These are phyloP conservation scores for Diachasmimorpha longicaudata DNA, from an alignment of 1,140 invertebrate genomes.

Conservation along the genomic window DNA sequence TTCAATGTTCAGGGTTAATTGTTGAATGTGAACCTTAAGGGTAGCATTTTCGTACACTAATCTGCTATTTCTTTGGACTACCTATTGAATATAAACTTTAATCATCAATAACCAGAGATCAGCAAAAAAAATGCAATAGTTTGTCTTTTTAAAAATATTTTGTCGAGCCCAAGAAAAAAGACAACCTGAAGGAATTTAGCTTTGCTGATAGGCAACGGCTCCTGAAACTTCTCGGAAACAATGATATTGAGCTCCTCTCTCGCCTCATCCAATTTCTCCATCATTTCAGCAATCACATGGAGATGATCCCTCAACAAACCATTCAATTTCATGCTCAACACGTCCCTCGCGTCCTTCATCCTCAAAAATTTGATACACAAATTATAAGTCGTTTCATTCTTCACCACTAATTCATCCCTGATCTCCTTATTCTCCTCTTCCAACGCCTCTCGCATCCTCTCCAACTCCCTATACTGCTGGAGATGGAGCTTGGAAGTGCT, in stretches of 20 bases:
- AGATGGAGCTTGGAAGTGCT: constrained; percentile 28
- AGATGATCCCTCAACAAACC: constrained; percentile 40
- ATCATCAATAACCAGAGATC: no score
- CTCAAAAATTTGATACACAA: constrained; percentile 43
- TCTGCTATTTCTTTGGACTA: constrained; percentile 43
- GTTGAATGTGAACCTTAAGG: constrained; percentile 39
- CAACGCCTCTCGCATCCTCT: constrained; percentile 28
- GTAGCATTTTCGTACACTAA: constrained; percentile 43
- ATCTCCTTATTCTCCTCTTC: constrained; percentile 39
- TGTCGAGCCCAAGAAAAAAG: neutral
- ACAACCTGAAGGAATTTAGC: constrained; percentile 43
- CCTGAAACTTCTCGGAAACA: constrained; percentile 43
- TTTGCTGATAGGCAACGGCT: constrained; percentile 41
- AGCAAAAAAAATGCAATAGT: no score
- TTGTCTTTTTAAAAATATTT: neutral
- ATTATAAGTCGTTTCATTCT: constrained; percentile 39
- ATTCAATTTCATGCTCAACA: constrained; percentile 37
- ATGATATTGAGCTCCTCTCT: constrained; percentile 44
- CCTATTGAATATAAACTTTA: no score
- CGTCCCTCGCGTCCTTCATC: constrained; percentile 43
- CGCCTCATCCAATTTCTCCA: constrained; percentile 47
- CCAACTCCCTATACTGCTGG: constrained; percentile 32
- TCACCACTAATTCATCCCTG: constrained; percentile 31
- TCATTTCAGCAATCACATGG: constrained; percentile 45
- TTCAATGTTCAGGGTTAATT: constrained; percentile 37